phyloP scores from a whole-genome alignment of 2,113 vertebrate genomes.

The Ardeotis arabs region DNA sequence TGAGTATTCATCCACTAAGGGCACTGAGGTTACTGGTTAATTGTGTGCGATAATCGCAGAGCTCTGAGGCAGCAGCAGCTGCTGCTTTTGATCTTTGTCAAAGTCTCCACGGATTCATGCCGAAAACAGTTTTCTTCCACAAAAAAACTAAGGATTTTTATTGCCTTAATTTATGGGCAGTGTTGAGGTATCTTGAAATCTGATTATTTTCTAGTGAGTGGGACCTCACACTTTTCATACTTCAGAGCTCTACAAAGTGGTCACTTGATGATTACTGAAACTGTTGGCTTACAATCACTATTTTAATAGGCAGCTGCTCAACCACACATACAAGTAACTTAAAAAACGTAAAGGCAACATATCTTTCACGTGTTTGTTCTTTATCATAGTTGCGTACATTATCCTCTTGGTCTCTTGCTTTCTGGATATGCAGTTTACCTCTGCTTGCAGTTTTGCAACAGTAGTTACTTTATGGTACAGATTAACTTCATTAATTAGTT shows the following conservation, averaged over 20 bases:
- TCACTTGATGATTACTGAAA: neutral
- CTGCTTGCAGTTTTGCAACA: neutral
- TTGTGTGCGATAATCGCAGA: neutral
- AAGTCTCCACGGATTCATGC: neutral
- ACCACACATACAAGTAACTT: neutral
- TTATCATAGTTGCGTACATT: neutral
- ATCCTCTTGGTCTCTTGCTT: neutral
- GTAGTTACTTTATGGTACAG: neutral
- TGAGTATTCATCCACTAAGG: neutral
- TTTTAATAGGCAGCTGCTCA: neutral
- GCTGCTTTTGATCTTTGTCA: conserved; percentile 25
- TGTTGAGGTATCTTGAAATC: neutral
- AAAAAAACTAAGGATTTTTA: neutral
- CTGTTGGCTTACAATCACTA: neutral
- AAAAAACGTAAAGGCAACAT: neutral
- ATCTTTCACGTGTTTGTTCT: neutral
- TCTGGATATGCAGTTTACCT: neutral
- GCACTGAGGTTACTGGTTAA: neutral
- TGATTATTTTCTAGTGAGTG: neutral
- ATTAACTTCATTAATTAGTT: neutral
- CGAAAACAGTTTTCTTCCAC: neutral
- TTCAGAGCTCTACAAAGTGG: neutral
- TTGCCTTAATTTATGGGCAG: neutral
- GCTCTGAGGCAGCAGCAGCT: neutral
- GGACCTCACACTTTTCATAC: neutral